phyloP scores from a whole-genome alignment of 2,797 vertebrate genomes.

The Ctenopoma kingsleyae region DNA sequence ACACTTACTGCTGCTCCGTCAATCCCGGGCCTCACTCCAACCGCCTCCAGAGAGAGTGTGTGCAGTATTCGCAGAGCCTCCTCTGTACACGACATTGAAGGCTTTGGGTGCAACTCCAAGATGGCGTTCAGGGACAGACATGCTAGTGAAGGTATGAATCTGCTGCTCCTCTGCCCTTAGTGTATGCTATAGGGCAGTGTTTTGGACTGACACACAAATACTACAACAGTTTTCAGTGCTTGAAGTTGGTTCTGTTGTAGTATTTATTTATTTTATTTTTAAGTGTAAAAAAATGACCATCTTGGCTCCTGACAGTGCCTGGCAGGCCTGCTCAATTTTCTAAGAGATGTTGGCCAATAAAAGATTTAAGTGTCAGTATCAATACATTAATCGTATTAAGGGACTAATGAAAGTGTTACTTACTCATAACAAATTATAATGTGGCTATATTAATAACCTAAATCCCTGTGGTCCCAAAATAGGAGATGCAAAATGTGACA shows the following conservation, averaged over 20 bases:
- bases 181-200: not conserved
- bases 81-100: constrained; percentile 94
- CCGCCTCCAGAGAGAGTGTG: constrained; percentile 86
- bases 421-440: constrained; percentile 19
- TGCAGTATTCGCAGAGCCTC: constrained; percentile 94
- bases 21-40: constrained; percentile 77
- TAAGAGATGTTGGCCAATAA: not conserved
- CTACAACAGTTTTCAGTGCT: not conserved
- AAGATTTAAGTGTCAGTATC: not conserved
- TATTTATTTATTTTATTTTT: too few relatives aligned
- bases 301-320: not conserved
- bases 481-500: constrained; percentile 10
- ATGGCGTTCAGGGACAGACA: constrained; percentile 93
- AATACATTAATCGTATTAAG: not conserved
- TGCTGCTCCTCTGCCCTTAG: not conserved
- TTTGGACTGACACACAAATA: not conserved
- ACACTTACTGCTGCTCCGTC: constrained; percentile 81
- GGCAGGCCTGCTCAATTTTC: not conserved
- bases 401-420: constrained; percentile 3
- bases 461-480: constrained; percentile 19
- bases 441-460: constrained; percentile 29
- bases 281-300: not conserved
- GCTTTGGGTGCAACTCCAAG: constrained; percentile 88
- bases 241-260: not conserved
- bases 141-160: constrained; percentile 94